A percentile compares a stretch with the other conserved stretches of the same genome.
Conservation (phyloP, 2,888 invertebrate species). For the Dynastes maya region DNA sequence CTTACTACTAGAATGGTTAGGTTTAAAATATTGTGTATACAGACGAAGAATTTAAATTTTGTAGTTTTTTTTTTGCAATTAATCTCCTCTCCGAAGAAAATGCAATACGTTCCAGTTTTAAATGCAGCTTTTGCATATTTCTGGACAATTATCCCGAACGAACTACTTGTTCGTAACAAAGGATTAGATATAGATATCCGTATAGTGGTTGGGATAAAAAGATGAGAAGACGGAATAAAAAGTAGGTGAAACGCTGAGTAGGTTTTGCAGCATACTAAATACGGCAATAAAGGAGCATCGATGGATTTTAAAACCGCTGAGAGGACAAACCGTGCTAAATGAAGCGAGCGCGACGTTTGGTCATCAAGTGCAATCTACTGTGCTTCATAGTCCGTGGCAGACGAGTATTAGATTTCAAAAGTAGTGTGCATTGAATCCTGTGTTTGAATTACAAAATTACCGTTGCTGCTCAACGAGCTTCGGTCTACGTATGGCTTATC, state of each 20-base stretch:
- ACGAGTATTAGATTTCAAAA: conserved; percentile 56
- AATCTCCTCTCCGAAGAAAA: too few species aligned
- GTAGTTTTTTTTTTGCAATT: too few species aligned
- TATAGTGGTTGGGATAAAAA: conserved; percentile 11
- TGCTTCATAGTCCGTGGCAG: conserved; percentile 54
- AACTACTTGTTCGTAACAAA: conserved; percentile 12
- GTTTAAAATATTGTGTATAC: too few species aligned
- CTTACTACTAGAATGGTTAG: too few species aligned
- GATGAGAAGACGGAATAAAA: conserved; percentile 22
- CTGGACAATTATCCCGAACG: neutral
- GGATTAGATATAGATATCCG: conserved; percentile 1
- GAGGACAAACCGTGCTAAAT: conserved; percentile 58
- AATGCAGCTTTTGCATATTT: neutral
- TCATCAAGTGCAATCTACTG: conserved; percentile 59
- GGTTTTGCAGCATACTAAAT: conserved; percentile 43
- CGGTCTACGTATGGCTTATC: conserved; percentile 44
- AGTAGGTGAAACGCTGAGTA: conserved; percentile 24
- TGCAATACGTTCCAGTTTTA: too few species aligned
- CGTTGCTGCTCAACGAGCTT: conserved; percentile 33
- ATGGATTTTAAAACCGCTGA: conserved; percentile 58
- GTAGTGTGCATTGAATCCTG: conserved; percentile 50
- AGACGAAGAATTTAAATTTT: too few species aligned
- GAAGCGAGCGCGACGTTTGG: conserved; percentile 57
- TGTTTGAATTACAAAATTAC: conserved; percentile 54
- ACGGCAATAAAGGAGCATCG: conserved; percentile 49